Evolutionary conservation across 2,888 invertebrate species (phyloP), one percentile per base, ranked within the genome.

Genomic region (Andrena bucephala): DNA sequence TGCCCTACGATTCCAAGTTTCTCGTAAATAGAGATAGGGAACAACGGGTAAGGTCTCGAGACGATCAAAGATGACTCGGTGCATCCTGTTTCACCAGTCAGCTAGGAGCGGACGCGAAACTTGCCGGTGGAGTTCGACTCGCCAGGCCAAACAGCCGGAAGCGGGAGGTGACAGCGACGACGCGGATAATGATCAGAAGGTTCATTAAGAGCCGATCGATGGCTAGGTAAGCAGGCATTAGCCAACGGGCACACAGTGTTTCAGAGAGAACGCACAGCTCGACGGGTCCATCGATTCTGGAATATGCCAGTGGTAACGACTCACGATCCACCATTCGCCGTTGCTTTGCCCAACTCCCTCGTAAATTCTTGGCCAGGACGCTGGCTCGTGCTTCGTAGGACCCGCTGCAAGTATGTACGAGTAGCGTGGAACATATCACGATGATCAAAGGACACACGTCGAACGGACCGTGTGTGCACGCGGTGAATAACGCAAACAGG

Each of bases 151-250:
- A 62, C 67, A 16, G 36, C 10, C 71, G 71, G 79, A 71, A 84
- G 68, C 77, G 77, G 67, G 62, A 77, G 77, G 65, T 63, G 70
- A 80, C 71, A 57, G 52, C 70, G 76, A 77, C 72, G 75, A 59
- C 72, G 69, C 33, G 48, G 77, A 85, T 85, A 85, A 83, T 63
- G 74, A 85, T 85, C 85, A 62, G 79, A 80, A 66, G 77, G 80
- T 85, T 85, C 85, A 85, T 85, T 85, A 85, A 76, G 82, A 71
- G 83, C 59, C 78, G 80, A 83, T 83, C 77, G 80, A 85, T 79
- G 73, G 69, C 80, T 81, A 75, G 70, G 69, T 66, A 63, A 76
- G 63, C 54, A 71, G 79, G 80, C 77, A 83, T 86, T 85, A 86
- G 69, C 79, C 67, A 78, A 8, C 68, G 63, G 50, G 62, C 54